Conservation (phyloP, 30 jellyfish, hydroid and myxozoan genomes). For the Morbakka virulenta region DNA sequence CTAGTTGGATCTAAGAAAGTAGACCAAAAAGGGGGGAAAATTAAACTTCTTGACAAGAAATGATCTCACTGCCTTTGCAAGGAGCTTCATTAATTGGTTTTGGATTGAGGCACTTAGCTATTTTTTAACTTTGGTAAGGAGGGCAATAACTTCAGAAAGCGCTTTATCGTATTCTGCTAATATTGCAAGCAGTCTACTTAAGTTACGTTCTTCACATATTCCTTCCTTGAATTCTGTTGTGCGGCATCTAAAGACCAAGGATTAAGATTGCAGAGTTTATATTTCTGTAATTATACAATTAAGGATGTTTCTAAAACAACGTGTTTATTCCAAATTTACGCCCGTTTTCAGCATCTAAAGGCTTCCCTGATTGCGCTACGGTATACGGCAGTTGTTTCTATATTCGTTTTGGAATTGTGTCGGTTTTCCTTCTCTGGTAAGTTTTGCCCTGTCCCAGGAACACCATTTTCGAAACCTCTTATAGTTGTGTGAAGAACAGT, state of each 20-base stretch:
- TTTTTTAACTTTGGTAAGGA: conserved; percentile 29
- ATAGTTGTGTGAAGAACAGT: conserved; percentile 7
- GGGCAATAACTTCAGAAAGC: conserved; percentile 41
- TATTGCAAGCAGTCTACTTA: conserved; percentile 23
- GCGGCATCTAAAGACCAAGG: too few relatives aligned
- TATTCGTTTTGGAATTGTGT: too few relatives aligned
- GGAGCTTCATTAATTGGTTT: conserved; percentile 19
- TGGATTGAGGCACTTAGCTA: conserved; percentile 39
- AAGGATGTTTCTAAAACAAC: too few relatives aligned
- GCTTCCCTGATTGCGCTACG: too few relatives aligned
- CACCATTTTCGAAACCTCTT: conserved; percentile 25
- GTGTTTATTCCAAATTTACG: too few relatives aligned
- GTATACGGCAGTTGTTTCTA: too few relatives aligned
- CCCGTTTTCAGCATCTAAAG: too few relatives aligned
- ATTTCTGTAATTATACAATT: too few relatives aligned
- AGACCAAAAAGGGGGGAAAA: conserved; percentile 11
- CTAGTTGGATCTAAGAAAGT: conserved; percentile 15
- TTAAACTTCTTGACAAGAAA: conserved; percentile 23
- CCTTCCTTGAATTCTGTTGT: too few relatives aligned
- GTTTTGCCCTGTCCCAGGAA: neutral
- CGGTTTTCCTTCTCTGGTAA: too few relatives aligned
- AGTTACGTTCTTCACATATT: conserved; percentile 50
- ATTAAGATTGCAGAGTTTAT: too few relatives aligned
- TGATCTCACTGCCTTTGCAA: conserved; percentile 25
- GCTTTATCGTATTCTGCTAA: conserved; percentile 36